Conservation (phyloP, 2,888 invertebrate species). For the Hypsopygia costalis region DNA sequence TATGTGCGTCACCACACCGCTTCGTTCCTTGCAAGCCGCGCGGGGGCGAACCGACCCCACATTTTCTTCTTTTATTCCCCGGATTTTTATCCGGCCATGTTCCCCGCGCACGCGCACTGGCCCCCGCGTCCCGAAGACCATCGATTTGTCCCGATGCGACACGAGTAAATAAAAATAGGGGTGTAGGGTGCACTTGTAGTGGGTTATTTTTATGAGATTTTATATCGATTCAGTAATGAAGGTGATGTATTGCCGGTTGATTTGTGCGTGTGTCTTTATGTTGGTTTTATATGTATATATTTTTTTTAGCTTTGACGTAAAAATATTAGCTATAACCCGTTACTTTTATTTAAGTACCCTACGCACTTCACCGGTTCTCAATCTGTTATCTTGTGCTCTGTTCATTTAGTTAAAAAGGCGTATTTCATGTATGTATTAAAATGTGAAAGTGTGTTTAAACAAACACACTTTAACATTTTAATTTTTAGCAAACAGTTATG, state of each 20-base stretch:
- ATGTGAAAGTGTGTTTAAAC: too few relatives aligned
- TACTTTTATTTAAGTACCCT: too few relatives aligned
- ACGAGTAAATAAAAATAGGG: constrained; percentile 55
- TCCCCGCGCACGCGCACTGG: constrained; percentile 64
- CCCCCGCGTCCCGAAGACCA: constrained; percentile 40
- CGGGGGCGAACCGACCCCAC: constrained; percentile 41
- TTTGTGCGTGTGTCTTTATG: too few relatives aligned
- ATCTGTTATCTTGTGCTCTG: too few relatives aligned
- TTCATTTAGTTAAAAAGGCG: too few relatives aligned
- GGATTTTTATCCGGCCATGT: constrained; percentile 75
- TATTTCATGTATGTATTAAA: too few relatives aligned
- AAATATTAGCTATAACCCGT: too few relatives aligned
- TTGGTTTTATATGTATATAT: too few relatives aligned
- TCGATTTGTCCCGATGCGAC: constrained; percentile 61
- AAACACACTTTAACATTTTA: too few relatives aligned
- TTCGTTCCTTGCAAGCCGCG: constrained; percentile 48
- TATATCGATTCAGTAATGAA: constrained; percentile 8
- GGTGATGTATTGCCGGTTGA: not conserved
- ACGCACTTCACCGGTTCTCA: too few relatives aligned
- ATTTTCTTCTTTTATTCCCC: constrained; percentile 77
- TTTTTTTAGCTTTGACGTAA: too few relatives aligned
- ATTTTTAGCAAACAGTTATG: too few relatives aligned
- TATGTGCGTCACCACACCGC: constrained; percentile 30
- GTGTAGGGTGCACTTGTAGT: constrained; percentile 34
- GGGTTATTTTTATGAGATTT: constrained; percentile 30